Evolutionary conservation across 2,797 vertebrate genomes (phyloP), one percentile per base, ranked within the genome.

Genomic region (Peromyscus eremicus): DNA sequence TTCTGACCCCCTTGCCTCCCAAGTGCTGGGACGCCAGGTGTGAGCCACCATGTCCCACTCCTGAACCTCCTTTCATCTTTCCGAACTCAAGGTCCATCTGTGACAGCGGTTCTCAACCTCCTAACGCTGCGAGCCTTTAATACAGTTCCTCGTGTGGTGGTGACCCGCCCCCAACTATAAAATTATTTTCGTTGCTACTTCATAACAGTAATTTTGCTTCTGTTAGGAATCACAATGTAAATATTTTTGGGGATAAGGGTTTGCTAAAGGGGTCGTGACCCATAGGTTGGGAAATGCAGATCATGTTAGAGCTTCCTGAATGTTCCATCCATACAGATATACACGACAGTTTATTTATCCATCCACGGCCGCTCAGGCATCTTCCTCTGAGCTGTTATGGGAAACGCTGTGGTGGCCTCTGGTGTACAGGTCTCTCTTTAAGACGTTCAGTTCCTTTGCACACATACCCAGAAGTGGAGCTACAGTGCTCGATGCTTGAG

Each of bases 351-450:
- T 66, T 32, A 23, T 32, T 64, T 3, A 2, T 46, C 23, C 34
- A 2, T 32, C 27, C 2, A 6, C 3, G 12, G 27, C 9, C 13
- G 13, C 19, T 55, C 16, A 14, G 14, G 40, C 21, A 5, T 34
- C 83, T 70, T 29, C 52, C n/a, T 21, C 32, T 49, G 4, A 16
- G 49, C 49, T 34, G 0, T 27, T 52, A 46, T 1, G n/a, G 34
- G 4, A 9, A 2, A 12, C 0, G 32, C 64, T 7, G 1, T 84
- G 7, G 14, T 34, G 52, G 13, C 0, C 6, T 1, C 3, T 40
- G 34, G n/a, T 14, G 23, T 5, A 3, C 27, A 0, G 0, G 11
- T 17, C 1, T 1, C 43, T 95, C 43, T 46, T 57, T 0, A 6
- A 83, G 92, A 62, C 25, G 75, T 62, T 75, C 32, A 8, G 0